These are phyloP conservation scores for Platysteira castanea DNA, from an alignment of 2,113 vertebrate genomes.

Conservation along the genomic window DNA sequence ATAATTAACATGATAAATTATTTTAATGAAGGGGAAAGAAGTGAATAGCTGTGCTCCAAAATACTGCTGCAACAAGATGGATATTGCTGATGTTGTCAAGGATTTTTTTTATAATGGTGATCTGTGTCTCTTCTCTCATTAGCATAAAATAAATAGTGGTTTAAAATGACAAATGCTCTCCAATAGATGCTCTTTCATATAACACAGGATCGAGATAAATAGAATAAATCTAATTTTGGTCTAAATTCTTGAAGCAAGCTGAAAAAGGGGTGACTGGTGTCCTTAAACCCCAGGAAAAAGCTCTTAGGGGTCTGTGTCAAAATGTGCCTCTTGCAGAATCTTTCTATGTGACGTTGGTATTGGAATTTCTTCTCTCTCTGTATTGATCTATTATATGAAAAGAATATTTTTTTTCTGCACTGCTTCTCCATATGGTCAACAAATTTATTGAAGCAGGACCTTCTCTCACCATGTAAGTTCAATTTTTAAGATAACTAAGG, in stretches of 20 bases:
- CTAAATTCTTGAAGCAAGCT: background rate
- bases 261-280: background rate
- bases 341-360: background rate
- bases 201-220: background rate
- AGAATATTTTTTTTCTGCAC: background rate
- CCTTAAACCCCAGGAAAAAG: background rate
- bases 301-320: background rate
- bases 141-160: background rate
- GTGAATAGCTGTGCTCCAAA: background rate
- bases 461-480: background rate
- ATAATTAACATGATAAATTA: constrained; percentile 28
- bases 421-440: background rate
- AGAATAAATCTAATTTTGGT: background rate
- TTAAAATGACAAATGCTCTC: background rate
- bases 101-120: background rate
- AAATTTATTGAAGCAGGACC: background rate
- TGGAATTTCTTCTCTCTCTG: background rate
- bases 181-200: background rate
- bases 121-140: background rate
- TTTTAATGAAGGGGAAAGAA: background rate
- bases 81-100: background rate
- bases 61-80: background rate
- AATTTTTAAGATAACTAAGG: background rate
- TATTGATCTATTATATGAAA: background rate
- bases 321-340: background rate